Evolutionary conservation across 2,113 vertebrate species (phyloP), one percentile per base, ranked within the genome.

Genomic region (Psilopsiagon aurifrons): DNA sequence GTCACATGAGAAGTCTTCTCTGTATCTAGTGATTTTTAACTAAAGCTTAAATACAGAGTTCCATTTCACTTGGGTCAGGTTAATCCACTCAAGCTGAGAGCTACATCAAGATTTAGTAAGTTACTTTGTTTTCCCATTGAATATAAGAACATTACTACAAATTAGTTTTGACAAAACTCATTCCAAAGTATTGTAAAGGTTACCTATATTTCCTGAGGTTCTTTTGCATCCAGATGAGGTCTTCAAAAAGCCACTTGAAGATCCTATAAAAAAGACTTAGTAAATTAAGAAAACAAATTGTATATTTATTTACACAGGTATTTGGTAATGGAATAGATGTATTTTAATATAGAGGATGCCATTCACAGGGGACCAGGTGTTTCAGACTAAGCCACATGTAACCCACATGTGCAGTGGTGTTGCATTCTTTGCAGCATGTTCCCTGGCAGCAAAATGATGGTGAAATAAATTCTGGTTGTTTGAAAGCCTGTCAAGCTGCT

Each of bases 401-500:
- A 51, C 80, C 75, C 43, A 37, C 57, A 4, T 20, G 91, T 78
- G 81, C 52, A 31, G 39, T 5, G 20, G 16, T 24, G 31, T 55
- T 78, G 91, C 33, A 19, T 81, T 64, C 94, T 68, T 63, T 43
- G 62, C 51, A 83, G 68, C 49, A 24, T 75, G 25, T 93, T 69
- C 73, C 73, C 66, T 91, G 51, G 82, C 93, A 97, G 92, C 88
- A 95, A 49, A 80, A 51, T 20, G 20, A 82, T 59, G 77, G 62
- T 74, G 70, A 95, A 81, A 84, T 93, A 94, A 90, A 96, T 92
- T 59, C 68, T 41, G 33, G 51, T 47, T 82, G 76, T 86, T n/a
- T 52, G 55, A 80, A 87, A 69, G 94, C 69, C 60, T 85, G 84
- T 88, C 90, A 82, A 17, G 60, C 49, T 79, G 66, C 47, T 88